Evolutionary conservation across 2,113 vertebrate genomes (phyloP), one percentile per base, ranked within the genome.

Genomic region (Cacatua alba): DNA sequence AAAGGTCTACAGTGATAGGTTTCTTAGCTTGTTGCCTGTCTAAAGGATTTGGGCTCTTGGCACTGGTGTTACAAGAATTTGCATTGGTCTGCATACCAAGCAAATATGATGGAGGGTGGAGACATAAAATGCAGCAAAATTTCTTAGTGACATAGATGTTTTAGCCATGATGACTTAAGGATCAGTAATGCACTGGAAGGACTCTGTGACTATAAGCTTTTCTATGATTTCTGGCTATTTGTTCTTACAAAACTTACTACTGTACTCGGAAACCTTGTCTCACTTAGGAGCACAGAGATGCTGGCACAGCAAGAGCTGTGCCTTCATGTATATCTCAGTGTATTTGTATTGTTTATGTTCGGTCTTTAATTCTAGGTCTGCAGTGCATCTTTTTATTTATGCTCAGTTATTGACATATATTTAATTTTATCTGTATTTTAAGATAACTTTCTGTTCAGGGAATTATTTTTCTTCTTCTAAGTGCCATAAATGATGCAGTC

Each of bases 1-100:
- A 74, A 2, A 65, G 82, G 19, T 83, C 76, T 46, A 65, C 53
- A 83, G 0, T 0, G 0, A 41, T 12, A 65, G 17, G 29, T 76
- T 72, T 77, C 85, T 65, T 88, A 65, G 48, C 35, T 53, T 88
- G 24, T 74, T 0, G 0, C n/a, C 49, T 60, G 29, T 68, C 39
- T n/a, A 23, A 82, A 43, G 71, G 75, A 69, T 76, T 41, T 80
- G 41, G 33, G 67, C 17, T 90, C 68, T 65, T 65, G 72, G 53
- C 39, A 31, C 39, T 69, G 35, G 12, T 60, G 13, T 23, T 46
- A 13, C 1, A 87, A 57, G 37, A 65, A 57, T 52, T 69, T 23
- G 16, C 65, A 29, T 26, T 43, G 29, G 19, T 90, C 53, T 92
- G 52, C n/a, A 52, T 62, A 62, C 44, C 37, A 65, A 64, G 44